These are phyloP conservation scores for Tiliacea citrago DNA, from an alignment of 2,888 invertebrate species.

Conservation along the genomic window DNA sequence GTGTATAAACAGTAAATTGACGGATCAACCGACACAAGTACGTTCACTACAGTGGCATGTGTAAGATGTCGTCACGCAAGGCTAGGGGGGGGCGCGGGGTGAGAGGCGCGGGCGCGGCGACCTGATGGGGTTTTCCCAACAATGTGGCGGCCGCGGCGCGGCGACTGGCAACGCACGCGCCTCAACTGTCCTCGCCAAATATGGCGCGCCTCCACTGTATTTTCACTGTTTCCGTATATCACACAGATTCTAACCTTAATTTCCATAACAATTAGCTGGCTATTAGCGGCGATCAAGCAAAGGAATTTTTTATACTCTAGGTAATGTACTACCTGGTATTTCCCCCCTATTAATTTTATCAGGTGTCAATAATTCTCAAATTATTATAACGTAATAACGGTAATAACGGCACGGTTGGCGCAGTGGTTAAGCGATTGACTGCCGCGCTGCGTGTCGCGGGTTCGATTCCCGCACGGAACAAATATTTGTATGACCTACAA, in stretches of 20 bases:
- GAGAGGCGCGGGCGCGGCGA: slow-evolving; percentile 64
- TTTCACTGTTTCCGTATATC: slow-evolving; percentile 80
- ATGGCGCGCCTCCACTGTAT: slow-evolving; percentile 73
- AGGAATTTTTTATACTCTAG: slow-evolving; percentile 4
- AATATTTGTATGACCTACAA: too few species aligned
- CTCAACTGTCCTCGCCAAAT: slow-evolving; percentile 79
- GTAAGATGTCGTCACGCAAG: slow-evolving; percentile 67
- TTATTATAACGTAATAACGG: slow-evolving; percentile 45
- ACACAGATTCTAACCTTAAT: slow-evolving; percentile 35
- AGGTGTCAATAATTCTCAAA: slow-evolving; percentile 28
- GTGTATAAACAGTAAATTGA: background rate
- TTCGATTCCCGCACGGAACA: too few species aligned
- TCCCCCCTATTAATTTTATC: slow-evolving; percentile 3
- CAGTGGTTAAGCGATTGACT: too few species aligned
- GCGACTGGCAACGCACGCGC: slow-evolving; percentile 72
- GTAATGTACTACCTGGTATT: slow-evolving; percentile 13
- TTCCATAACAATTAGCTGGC: slow-evolving; percentile 37
- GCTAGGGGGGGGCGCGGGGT: slow-evolving; percentile 50
- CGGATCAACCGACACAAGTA: slow-evolving; percentile 51
- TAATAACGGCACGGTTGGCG: too few species aligned
- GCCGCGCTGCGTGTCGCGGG: too few species aligned
- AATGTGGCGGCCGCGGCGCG: slow-evolving; percentile 76
- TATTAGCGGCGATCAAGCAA: background rate
- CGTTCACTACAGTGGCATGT: slow-evolving; percentile 54
- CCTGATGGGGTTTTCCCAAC: slow-evolving; percentile 88